Evolutionary conservation across 2,888 invertebrate species (phyloP), one percentile per base, ranked within the genome.

Genomic region (Hesperia comma): DNA sequence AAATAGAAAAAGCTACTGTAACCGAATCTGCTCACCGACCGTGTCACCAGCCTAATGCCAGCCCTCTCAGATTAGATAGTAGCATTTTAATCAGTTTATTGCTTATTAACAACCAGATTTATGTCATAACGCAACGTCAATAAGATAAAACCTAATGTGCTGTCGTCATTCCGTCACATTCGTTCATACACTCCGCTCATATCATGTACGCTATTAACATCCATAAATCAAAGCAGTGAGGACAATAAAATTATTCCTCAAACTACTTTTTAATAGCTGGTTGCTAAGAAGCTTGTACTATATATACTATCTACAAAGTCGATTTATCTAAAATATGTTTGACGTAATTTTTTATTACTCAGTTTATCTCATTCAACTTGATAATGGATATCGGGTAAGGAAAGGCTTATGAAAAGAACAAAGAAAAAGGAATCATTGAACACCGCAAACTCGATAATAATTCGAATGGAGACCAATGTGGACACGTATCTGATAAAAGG

Each of bases 51-150:
- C 19, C 55, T 15, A 56, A 17, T 19, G 19, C 43, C 55, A 63
- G 55, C 54, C 33, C 10, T 33, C 14, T 49, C 43, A 56, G 61
- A 61, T 61, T 51, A 63, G 63, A 63, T 63, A 63, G 40, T 58
- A 40, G n/a, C 41, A 53, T 37, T 64, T 61, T 72, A 70, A 75
- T 75, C 74, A 67, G 70, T 70, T 72, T 74, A 75, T 74, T 72
- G 71, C 54, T 70, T 69, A 75, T 74, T 71, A 74, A 64, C 70
- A 58, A 72, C 70, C 70, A 71, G 71, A 67, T 72, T 61, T 69
- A 68, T 72, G 72, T 71, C 70, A 69, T 69, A 69, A 68, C 54
- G 69, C 66, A 46, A 72, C 75, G 74, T 74, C 76, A 69, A 71
- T 69, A 58, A 71, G 73, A 76, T 73, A 74, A 72, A 70, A 56